Evolutionary conservation across 2,113 vertebrate genomes (phyloP), one percentile per base, ranked within the genome.

Genomic region (Cynopterus brachyotis): DNA sequence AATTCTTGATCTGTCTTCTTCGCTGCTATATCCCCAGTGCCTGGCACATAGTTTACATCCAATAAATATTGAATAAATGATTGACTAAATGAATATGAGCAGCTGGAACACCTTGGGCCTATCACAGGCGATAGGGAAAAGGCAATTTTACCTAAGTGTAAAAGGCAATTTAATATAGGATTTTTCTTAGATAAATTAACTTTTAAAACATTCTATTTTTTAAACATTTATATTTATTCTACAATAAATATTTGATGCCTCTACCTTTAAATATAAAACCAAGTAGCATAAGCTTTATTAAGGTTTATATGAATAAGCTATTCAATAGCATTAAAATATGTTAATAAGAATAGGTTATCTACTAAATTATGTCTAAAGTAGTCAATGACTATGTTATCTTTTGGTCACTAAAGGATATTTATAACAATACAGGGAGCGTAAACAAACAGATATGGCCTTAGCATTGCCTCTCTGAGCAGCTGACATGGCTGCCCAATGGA

Each of bases 191-290:
- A 89, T 30, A 87, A 96, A 67, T 78, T 50, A 69, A 53, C 69
- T 88, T 87, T 78, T 64, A 13, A 85, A 73, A 20, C 10, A 83
- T 40, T 96, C 30, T 50, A 50, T 50, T 50, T 50, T 50, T 50
- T 15, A 50, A 50, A 50, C 50, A 50, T 50, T 50, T 50, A 50
- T 50, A 50, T 50, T 50, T 50, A 50, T 50, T 16, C 86, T 55
- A 47, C 9, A 89, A 82, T 53, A 91, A 78, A 35, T 76, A 66
- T 76, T 88, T 53, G 16, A 83, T 80, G n/a, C 28, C 45, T 22
- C 67, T 89, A 84, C 42, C 69, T 85, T 81, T 95, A 85, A 89
- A 16, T 78, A 96, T 64, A 93, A 96, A 89, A 78, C 28, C 30
- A 95, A 89, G 59, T 53, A 93, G 1, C 8, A 83, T n/a, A 80